Evolutionary conservation across 2,113 vertebrate genomes (phyloP), one percentile per base, ranked within the genome.

Genomic region (Microcebus ravelobensis): DNA sequence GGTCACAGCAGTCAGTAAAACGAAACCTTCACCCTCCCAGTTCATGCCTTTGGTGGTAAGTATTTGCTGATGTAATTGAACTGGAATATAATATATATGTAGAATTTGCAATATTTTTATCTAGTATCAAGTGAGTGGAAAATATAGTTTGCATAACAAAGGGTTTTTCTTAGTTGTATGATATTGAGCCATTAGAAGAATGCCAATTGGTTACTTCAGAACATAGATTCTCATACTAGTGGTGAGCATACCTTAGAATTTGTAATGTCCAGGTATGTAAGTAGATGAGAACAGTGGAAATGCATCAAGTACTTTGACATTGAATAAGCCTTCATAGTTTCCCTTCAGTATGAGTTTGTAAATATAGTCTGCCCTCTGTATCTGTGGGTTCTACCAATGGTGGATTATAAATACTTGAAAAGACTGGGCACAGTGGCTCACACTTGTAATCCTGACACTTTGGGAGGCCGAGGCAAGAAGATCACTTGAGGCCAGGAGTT

Each of bases 1-100:
- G 99, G 99, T 99, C 92, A 99, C 99, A 27, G 99, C 99, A 10
- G 99, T 99, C 97, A 99, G 99, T 98, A 99, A 99, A 98, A 99
- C 98, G 79, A 99, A 99, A 96, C 99, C 99, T 12, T 99, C 99
- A 81, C 85, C 98, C 0, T 99, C 99, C 85, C 99, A 99, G 97
- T 99, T 99, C 94, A 99, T 99, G 99, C 99, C 99, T 11, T 98
- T 99, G 74, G 99, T 99, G 98, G 99, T 99, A 98, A 97, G 99
- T 99, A 94, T 82, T 93, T 48, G 57, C 45, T 93, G 63, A 87
- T 86, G 85, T 90, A 76, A 67, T n/a, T 97, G 36, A 90, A 77
- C 36, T 65, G 6, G 92, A 81, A 36, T 70, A 39, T 50, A 65
- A 50, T 18, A 36, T 87, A 87, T 89, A 76, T 91, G 39, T 79